phyloP scores from a whole-genome alignment of 2,113 vertebrate species.

The Apteryx owenii region DNA sequence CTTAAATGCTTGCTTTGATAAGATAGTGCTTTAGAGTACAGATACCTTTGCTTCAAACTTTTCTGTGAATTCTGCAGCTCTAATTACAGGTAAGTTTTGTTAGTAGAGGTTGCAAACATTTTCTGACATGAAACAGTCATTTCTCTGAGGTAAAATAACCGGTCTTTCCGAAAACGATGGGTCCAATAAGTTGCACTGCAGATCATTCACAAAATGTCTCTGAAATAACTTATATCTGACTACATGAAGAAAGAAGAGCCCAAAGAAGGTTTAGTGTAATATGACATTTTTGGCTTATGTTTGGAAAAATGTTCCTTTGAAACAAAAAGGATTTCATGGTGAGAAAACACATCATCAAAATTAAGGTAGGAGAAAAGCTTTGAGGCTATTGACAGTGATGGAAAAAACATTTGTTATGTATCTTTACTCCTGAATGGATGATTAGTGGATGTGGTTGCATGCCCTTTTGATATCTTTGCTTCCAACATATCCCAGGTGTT shows the following conservation, averaged over 20 bases:
- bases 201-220: background rate
- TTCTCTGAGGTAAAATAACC: background rate
- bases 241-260: background rate
- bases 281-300: background rate
- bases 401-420: too few relatives aligned
- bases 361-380: background rate
- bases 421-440: background rate
- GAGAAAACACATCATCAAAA: background rate
- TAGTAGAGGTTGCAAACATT: background rate
- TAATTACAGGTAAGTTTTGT: background rate
- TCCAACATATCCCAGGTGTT: background rate
- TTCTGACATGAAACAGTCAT: background rate
- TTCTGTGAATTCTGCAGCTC: background rate
- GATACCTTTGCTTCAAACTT: background rate
- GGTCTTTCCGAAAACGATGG: background rate
- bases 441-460: background rate
- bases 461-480: background rate
- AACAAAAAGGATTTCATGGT: background rate
- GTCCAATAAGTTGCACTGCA: background rate
- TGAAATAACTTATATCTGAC: background rate
- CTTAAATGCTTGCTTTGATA: background rate
- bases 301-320: background rate
- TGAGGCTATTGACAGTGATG: background rate
- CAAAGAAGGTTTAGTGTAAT: background rate
- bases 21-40: background rate